A percentile compares a stretch with the other conserved stretches of the same genome.
phyloP scores from a whole-genome alignment of 2,888 invertebrate genomes.

The Troides helena region DNA sequence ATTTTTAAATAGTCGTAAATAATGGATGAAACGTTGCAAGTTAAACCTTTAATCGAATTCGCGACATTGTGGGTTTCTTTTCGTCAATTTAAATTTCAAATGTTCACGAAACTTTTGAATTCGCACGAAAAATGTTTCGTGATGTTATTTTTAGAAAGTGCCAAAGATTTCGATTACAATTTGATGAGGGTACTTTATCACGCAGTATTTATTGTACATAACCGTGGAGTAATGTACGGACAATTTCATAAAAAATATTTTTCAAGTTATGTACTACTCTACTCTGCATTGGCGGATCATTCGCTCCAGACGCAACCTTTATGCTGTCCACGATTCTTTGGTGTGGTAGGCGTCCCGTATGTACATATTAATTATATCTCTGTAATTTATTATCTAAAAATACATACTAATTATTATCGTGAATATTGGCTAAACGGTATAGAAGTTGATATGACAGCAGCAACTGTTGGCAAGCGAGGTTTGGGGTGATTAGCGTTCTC shows the following conservation, averaged over 20 bases:
- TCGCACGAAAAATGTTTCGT: constrained; percentile 21
- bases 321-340: no score
- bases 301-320: no score
- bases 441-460: no score
- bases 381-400: no score
- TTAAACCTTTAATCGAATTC: background rate
- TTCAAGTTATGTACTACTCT: background rate
- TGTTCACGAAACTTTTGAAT: constrained; percentile 25
- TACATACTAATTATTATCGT: no score
- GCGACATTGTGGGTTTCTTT: constrained; percentile 16
- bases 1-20: no score
- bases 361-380: no score
- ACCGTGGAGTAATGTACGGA: background rate
- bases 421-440: no score
- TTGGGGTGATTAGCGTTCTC: no score
- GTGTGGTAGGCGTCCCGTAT: no score
- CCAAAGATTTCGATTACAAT: constrained; percentile 21
- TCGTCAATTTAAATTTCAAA: constrained; percentile 18
- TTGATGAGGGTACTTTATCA: constrained; percentile 24
- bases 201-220: constrained; percentile 9
- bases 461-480: no score
- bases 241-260: background rate
- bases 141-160: constrained; percentile 27
- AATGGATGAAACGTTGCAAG: background rate
- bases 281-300: no score